These are phyloP conservation scores for Tetropium fuscum DNA, from an alignment of 2,888 invertebrate species.

Conservation along the genomic window DNA sequence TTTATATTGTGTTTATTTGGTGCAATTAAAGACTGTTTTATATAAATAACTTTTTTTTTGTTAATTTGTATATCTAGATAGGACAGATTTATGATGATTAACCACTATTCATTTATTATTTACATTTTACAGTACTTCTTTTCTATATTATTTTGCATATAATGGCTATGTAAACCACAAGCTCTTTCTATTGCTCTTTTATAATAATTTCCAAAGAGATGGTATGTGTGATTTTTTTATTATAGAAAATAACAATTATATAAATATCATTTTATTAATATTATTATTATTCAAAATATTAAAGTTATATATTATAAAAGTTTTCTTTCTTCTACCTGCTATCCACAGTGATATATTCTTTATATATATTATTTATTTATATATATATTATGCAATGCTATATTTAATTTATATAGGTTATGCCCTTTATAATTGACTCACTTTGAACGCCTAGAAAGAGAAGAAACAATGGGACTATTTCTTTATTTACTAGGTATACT, in stretches of 20 bases:
- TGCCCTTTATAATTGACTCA: too few species aligned
- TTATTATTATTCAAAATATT: constrained; percentile 59
- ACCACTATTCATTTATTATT: constrained; percentile 33
- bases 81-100: constrained; percentile 28
- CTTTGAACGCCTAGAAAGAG: too few species aligned
- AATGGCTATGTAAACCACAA: constrained; percentile 44
- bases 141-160: constrained; percentile 42
- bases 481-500: too few species aligned
- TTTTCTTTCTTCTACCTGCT: constrained; percentile 11
- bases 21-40: constrained; percentile 65
- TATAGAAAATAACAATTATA: constrained; percentile 59
- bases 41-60: constrained; percentile 32
- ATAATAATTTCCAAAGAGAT: constrained; percentile 64
- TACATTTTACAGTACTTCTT: constrained; percentile 42
- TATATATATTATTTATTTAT: too few species aligned
- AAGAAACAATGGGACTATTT: too few species aligned
- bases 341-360: not conserved
- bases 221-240: constrained; percentile 65
- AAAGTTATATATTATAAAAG: constrained; percentile 55
- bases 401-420: too few species aligned
- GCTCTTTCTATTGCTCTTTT: constrained; percentile 48
- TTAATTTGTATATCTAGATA: constrained; percentile 31
- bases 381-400: too few species aligned
- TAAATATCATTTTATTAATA: constrained; percentile 60
- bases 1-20: constrained; percentile 51